These are phyloP conservation scores for Drosophila macrospina DNA, from an alignment of 2,888 invertebrate genomes.

Conservation along the genomic window DNA sequence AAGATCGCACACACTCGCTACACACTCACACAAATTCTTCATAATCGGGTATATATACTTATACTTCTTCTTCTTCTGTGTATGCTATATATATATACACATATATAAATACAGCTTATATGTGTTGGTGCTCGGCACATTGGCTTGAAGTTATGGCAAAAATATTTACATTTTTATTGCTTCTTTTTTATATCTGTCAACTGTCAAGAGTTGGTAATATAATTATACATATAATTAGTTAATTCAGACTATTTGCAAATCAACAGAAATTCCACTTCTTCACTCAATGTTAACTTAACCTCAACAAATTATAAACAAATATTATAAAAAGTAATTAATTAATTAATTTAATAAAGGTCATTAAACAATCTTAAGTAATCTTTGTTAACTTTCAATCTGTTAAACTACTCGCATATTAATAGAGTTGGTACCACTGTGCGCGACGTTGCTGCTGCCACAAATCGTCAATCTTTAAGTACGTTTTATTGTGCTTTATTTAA, in stretches of 20 bases:
- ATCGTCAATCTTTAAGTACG: conserved; percentile 77
- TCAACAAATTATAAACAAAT: neutral
- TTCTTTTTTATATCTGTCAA: no score
- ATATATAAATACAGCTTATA: neutral
- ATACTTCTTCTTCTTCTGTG: conserved; percentile 5
- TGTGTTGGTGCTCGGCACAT: conserved; percentile 28
- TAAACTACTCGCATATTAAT: neutral
- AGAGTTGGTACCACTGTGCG: conserved; percentile 31
- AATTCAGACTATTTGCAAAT: no score
- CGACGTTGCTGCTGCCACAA: conserved; percentile 44
- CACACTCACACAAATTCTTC: conserved; percentile 31
- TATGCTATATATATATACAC: no score
- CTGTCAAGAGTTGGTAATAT: no score
- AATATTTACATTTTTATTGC: neutral
- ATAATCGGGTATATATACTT: conserved; percentile 11
- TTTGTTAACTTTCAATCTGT: neutral
- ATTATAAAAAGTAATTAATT: neutral
- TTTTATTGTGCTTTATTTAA: conserved; percentile 79
- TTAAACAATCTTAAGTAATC: neutral
- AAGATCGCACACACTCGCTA: conserved; percentile 56
- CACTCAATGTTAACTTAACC: neutral
- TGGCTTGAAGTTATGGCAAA: conserved; percentile 5
- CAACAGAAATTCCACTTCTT: neutral
- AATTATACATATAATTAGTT: no score
- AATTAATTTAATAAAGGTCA: neutral